Conservation (phyloP, 2,113 vertebrate genomes). For the Gasterosteus aculeatus region DNA sequence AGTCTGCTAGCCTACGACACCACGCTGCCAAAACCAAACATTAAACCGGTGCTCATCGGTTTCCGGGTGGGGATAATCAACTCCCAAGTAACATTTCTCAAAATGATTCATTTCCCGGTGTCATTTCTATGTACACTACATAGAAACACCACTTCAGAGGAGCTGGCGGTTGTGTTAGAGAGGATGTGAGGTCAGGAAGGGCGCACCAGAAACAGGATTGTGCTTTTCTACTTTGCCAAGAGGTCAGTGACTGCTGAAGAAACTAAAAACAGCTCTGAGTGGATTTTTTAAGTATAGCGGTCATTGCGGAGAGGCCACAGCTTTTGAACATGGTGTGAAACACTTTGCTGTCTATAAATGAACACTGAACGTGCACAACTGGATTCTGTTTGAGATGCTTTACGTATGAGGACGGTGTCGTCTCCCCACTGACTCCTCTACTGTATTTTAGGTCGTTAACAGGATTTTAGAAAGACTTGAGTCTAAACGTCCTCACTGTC, state of each 20-base stretch:
- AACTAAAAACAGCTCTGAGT: neutral
- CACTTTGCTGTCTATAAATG: neutral
- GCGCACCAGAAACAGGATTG: neutral
- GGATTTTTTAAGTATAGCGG: neutral
- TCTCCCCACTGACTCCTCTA: neutral
- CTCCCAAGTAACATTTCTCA: slow-evolving; percentile 13
- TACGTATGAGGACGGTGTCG: neutral
- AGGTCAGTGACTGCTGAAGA: neutral
- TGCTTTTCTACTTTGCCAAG: neutral
- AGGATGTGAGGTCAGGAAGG: slow-evolving; percentile 16
- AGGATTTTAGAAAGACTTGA: neutral
- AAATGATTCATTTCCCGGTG: neutral
- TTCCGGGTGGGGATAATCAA: neutral
- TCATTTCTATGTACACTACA: slow-evolving; percentile 48
- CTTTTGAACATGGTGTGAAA: neutral
- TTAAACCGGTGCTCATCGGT: neutral
- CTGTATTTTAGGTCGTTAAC: neutral
- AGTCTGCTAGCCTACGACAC: neutral
- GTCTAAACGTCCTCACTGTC: neutral
- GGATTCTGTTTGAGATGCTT: neutral
- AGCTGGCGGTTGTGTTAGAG: slow-evolving; percentile 14
- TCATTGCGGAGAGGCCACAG: neutral
- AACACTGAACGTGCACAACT: neutral
- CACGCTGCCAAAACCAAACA: slow-evolving; percentile 4
- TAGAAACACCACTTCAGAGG: slow-evolving; percentile 1